phyloP scores from a whole-genome alignment of 2,113 vertebrate genomes.

The Melanerpes formicivorus region DNA sequence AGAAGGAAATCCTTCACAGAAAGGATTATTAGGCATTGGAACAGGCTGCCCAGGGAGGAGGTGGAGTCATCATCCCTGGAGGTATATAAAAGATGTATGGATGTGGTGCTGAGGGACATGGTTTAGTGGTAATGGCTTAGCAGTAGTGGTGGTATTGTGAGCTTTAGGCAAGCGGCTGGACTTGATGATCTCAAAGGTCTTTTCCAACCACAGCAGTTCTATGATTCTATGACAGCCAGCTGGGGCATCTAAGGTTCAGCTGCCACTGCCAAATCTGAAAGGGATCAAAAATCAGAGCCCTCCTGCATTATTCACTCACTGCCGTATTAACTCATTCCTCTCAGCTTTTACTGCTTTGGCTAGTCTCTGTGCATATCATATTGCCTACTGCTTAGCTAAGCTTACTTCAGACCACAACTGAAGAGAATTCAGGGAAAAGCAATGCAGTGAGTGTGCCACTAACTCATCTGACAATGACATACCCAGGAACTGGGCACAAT shows the following conservation, averaged over 20 bases:
- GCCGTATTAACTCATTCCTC: slow-evolving; percentile 41
- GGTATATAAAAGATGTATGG: too few species aligned
- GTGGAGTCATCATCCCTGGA: too few species aligned
- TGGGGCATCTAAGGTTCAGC: background rate
- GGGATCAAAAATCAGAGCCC: slow-evolving; percentile 8
- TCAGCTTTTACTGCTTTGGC: slow-evolving; percentile 36
- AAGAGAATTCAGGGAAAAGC: slow-evolving; percentile 9
- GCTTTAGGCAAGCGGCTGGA: too few species aligned
- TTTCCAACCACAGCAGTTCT: too few species aligned
- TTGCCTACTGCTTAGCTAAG: slow-evolving; percentile 1
- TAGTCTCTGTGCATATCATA: background rate
- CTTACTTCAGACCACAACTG: background rate
- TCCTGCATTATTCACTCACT: background rate
- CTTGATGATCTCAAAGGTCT: too few species aligned
- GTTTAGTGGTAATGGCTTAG: too few species aligned
- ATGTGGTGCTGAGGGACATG: too few species aligned
- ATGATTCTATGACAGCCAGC: background rate
- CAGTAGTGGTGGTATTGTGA: too few species aligned
- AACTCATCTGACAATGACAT: background rate
- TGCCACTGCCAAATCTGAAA: background rate
- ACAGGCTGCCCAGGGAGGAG: too few species aligned
- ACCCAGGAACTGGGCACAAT: background rate
- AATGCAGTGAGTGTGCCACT: background rate
- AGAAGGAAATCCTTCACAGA: too few species aligned
- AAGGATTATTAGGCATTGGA: too few species aligned